A percentile compares a stretch with the other conserved stretches of the same genome.
Conservation (phyloP, 2,113 vertebrate species). For the Neogobius melanostomus region DNA sequence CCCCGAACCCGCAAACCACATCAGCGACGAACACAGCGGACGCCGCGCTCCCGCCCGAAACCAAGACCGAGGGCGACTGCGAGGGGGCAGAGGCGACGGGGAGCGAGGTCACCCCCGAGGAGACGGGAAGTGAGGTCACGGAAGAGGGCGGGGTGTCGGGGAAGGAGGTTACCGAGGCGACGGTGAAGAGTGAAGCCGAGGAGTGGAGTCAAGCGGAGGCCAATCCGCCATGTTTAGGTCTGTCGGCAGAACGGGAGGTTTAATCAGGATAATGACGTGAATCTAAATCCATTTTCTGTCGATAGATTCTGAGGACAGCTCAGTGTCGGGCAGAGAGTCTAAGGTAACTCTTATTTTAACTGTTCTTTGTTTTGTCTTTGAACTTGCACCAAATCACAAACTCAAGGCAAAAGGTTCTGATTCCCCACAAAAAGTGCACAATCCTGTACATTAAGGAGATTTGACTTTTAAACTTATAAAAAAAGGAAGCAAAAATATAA, state of each 20-base stretch:
- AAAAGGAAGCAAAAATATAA: too few species aligned
- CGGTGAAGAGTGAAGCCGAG: slow-evolving; percentile 75
- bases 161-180: slow-evolving; percentile 73
- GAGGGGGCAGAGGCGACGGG: slow-evolving; percentile 47
- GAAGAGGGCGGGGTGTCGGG: slow-evolving; percentile 75
- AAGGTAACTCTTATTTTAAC: slow-evolving; percentile 78
- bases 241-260: background rate
- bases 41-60: slow-evolving; percentile 32
- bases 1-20: slow-evolving; percentile 7
- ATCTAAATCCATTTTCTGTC: slow-evolving; percentile 33
- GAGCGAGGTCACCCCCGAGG: slow-evolving; percentile 45
- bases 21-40: slow-evolving; percentile 7
- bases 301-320: slow-evolving; percentile 91
- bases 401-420: too few species aligned
- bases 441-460: too few species aligned
- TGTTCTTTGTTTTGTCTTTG: too few species aligned
- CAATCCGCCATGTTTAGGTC: slow-evolving; percentile 72
- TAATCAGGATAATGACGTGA: background rate
- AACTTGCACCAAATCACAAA: too few species aligned
- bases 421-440: too few species aligned
- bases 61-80: slow-evolving; percentile 51
- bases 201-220: slow-evolving; percentile 77
- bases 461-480: background rate
- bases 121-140: slow-evolving; percentile 56
- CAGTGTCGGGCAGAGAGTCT: slow-evolving; percentile 86